Conservation (phyloP, 1,140 invertebrate genomes). For the Aphelenchoides avenae region DNA sequence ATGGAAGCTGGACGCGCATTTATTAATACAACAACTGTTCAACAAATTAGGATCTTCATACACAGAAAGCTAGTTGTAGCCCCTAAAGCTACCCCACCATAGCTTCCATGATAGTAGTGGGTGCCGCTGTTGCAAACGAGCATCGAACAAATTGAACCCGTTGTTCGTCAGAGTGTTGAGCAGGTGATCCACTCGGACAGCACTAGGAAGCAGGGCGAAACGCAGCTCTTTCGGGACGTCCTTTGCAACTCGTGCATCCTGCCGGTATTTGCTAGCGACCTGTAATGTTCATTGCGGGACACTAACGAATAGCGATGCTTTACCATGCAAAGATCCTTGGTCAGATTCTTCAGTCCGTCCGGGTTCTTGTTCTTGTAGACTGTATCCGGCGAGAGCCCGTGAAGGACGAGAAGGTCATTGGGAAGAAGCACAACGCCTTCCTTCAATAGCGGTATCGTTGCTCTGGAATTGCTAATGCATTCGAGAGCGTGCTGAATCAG, state of each 20-base stretch:
- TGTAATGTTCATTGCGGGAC: neutral
- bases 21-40: no score
- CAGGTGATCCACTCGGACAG: constrained; percentile 36
- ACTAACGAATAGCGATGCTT: neutral
- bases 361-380: constrained; percentile 26
- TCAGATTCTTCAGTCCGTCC: constrained; percentile 20
- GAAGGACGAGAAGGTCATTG: constrained; percentile 21
- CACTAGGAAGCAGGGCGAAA: constrained; percentile 26
- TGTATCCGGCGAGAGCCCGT: constrained; percentile 29
- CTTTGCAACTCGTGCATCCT: neutral
- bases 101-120: constrained; percentile 30
- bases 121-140: constrained; percentile 21
- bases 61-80: no score
- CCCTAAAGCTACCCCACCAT: no score
- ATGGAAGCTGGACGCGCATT: no score
- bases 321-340: constrained; percentile 32
- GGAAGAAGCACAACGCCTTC: constrained; percentile 38
- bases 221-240: neutral
- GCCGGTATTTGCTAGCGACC: neutral
- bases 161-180: constrained; percentile 13
- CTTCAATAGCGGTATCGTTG: constrained; percentile 36
- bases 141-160: constrained; percentile 37
- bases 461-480: constrained; percentile 17
- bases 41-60: no score
- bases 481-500: neutral